Evolutionary conservation across 2,797 vertebrate species (phyloP).

Genomic region (Cryptoprocta ferox): DNA sequence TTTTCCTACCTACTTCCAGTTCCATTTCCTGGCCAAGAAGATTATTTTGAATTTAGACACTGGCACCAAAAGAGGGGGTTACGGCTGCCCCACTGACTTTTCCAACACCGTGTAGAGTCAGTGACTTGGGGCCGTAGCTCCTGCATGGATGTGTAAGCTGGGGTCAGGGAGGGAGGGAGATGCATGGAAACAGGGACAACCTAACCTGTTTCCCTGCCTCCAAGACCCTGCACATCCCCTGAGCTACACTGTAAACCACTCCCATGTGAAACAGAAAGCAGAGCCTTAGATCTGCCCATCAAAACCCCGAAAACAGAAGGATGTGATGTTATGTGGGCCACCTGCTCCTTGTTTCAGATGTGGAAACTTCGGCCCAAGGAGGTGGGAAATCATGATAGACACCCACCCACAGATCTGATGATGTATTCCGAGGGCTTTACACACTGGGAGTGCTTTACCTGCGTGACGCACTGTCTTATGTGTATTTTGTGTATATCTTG

Average conservation of each 20-base stretch:
- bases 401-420: fast-evolving
- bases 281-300: not conserved
- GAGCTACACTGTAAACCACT: not conserved
- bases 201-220: not conserved
- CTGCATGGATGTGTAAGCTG: not conserved
- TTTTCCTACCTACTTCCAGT: not conserved
- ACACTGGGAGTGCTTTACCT: not conserved
- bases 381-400: not conserved
- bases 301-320: not conserved
- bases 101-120: not conserved
- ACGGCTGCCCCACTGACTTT: not conserved
- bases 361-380: not conserved
- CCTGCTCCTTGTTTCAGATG: not conserved
- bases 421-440: fast-evolving
- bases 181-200: fast-evolving
- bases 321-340: too few relatives aligned
- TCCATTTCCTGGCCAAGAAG: not conserved
- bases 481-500: not conserved
- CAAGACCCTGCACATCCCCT: not conserved
- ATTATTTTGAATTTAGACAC: not conserved
- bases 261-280: not conserved
- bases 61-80: not conserved
- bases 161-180: too few relatives aligned
- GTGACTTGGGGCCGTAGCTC: not conserved
- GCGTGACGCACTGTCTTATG: fast-evolving